phyloP scores from a whole-genome alignment of 1,140 invertebrate species.

The Chrysoperla carnea region DNA sequence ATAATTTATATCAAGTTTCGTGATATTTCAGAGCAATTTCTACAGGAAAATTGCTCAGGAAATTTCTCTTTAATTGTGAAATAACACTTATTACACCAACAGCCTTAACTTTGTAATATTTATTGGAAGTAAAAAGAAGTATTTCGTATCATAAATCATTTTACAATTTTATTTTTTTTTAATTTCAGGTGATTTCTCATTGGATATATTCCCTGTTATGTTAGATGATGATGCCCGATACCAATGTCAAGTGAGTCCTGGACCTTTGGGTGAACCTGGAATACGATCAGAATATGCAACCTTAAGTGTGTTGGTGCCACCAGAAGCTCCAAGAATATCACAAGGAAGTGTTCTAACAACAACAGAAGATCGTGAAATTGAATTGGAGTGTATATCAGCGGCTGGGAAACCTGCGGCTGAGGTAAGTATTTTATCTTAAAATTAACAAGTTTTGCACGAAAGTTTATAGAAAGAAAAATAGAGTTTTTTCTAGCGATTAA shows the following conservation, averaged over 20 bases:
- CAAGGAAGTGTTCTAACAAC: constrained; percentile 68
- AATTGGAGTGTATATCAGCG: constrained; percentile 74
- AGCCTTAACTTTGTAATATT: too few relatives aligned
- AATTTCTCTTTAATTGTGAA: too few relatives aligned
- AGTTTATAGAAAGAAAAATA: constrained; percentile 2
- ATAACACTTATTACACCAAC: too few relatives aligned
- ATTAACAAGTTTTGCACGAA: constrained; percentile 17
- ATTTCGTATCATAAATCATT: too few relatives aligned
- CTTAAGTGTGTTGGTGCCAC: constrained; percentile 75
- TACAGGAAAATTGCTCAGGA: too few relatives aligned
- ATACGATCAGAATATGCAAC: constrained; percentile 67
- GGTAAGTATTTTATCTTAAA: too few relatives aligned
- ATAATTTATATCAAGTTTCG: too few relatives aligned
- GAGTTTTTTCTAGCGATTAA: background rate
- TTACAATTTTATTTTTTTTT: constrained; percentile 7
- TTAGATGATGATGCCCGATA: constrained; percentile 82
- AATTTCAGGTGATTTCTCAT: constrained; percentile 63
- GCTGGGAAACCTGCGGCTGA: constrained; percentile 85
- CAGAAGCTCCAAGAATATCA: constrained; percentile 70
- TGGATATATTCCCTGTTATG: constrained; percentile 73
- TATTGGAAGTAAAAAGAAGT: too few relatives aligned
- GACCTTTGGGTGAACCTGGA: constrained; percentile 48
- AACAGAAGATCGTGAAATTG: constrained; percentile 73
- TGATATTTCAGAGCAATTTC: too few relatives aligned
- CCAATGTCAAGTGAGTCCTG: constrained; percentile 71